These are phyloP conservation scores for Syndactyla subalaris DNA, from an alignment of 2,797 vertebrate genomes.

Conservation along the genomic window DNA sequence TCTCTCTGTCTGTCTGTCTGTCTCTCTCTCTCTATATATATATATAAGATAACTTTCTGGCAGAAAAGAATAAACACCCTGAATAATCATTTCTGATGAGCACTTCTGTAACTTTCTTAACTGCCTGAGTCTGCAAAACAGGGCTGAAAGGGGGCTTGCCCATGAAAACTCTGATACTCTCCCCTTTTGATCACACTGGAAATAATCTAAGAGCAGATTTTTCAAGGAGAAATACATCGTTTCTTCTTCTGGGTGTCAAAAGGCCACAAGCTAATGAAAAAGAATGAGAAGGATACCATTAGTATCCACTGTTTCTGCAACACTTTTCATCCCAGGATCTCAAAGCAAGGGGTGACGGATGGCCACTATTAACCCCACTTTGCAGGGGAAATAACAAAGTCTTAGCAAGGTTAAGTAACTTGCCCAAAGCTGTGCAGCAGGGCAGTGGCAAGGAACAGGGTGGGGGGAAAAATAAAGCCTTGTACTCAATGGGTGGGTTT, in stretches of 20 bases:
- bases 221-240: conserved; percentile 33
- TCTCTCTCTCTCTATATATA: background rate
- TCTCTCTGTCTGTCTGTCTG: background rate
- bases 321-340: conserved; percentile 23
- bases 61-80: conserved; percentile 13
- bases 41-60: background rate
- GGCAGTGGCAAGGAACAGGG: background rate
- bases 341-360: conserved; percentile 8
- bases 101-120: conserved; percentile 20
- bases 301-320: conserved; percentile 21
- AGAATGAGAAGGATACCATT: conserved; percentile 19
- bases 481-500: background rate
- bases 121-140: background rate
- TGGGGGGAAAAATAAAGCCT: background rate
- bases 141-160: background rate
- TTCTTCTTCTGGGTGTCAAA: conserved; percentile 42
- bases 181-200: conserved; percentile 35
- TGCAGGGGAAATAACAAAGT: conserved; percentile 24
- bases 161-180: background rate
- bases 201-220: conserved; percentile 37
- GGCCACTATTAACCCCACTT: conserved; percentile 57
- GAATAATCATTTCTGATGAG: background rate
- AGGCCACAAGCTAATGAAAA: conserved; percentile 57
- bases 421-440: background rate
- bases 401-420: conserved; percentile 44